Base-by-base conservation (phyloP, 2,888 invertebrate species). In the Meganola albula region DNA sequence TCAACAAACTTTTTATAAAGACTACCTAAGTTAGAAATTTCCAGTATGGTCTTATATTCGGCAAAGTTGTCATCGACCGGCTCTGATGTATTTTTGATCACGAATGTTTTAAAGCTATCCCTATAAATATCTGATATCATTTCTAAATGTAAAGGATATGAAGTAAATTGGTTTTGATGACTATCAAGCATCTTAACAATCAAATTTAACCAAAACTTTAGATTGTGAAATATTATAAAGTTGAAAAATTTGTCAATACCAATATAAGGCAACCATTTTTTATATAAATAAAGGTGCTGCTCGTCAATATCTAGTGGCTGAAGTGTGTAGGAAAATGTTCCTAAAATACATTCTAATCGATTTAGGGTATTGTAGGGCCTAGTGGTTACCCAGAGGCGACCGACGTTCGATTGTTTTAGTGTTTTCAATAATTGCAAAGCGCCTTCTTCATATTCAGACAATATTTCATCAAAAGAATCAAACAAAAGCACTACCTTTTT, bases 391-490 rank as follows among this genome's bases (percentile, higher is more conserved):
- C 48, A 55, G 4, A 55, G 24, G 26, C 41, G 27, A 6, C 29
- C 11, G 20, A 41, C 12, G 20, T 36, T 48, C 1, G 44, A 48
- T 1, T 12, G 31, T 12, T 35, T 42, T 2, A 55, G 27, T 1
- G 29, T 16, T 31, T 34, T 26, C 9, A 47, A 27, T 28, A 55
- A 20, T 11, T 45, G 21, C 6, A 47, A 36, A 23, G 42, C 42
- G 10, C 37, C 35, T 12, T 28, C 12, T 4, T 41, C 28, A 18
- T 36, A 55, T 31, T 53, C 43, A 1, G 54, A 54, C 30, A 44
- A 46, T 18, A 55, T 53, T 44, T 55, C 54, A 39, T 55, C 54
- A 39, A 53, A 54, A 16, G 54, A 53, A 23, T 55, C 54, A 5
- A 54, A 39, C 16, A 55, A 12, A 3, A 48, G 10, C 3, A 11